These are phyloP conservation scores for Camponotus floridanus DNA, from an alignment of 1,140 invertebrate species.

Conservation along the genomic window DNA sequence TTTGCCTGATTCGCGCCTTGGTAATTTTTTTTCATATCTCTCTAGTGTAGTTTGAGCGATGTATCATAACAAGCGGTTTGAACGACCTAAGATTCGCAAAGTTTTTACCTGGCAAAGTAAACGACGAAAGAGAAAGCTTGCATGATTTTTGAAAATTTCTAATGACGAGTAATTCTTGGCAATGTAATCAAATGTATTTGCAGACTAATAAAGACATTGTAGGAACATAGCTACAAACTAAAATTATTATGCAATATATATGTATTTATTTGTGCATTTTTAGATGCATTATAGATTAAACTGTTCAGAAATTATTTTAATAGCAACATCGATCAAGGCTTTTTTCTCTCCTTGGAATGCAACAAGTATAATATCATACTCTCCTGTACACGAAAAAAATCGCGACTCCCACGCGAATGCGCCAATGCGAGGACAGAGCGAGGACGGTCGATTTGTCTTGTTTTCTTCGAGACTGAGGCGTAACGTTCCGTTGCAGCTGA, in stretches of 20 bases:
- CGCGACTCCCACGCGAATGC: slow-evolving; percentile 44
- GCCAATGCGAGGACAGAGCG: background rate
- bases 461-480: slow-evolving; percentile 72
- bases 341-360: background rate
- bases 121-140: background rate
- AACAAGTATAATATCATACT: background rate
- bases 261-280: background rate
- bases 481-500: slow-evolving; percentile 78
- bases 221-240: background rate
- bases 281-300: background rate
- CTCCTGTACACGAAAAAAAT: background rate
- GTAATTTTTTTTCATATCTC: slow-evolving; percentile 51
- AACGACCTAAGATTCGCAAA: slow-evolving; percentile 55
- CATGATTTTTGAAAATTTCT: slow-evolving; percentile 1
- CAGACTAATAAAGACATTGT: background rate
- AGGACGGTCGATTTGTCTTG: slow-evolving; percentile 39
- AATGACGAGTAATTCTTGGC: slow-evolving; percentile 1
- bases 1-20: slow-evolving; percentile 82
- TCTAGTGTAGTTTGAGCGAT: slow-evolving; percentile 48
- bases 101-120: background rate
- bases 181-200: background rate
- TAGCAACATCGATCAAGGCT: background rate
- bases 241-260: background rate
- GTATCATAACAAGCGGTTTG: slow-evolving; percentile 70
- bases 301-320: slow-evolving; percentile 19